phyloP scores from a whole-genome alignment of 92 coral and sea anemone species.

The Zoanthus sociatus region DNA sequence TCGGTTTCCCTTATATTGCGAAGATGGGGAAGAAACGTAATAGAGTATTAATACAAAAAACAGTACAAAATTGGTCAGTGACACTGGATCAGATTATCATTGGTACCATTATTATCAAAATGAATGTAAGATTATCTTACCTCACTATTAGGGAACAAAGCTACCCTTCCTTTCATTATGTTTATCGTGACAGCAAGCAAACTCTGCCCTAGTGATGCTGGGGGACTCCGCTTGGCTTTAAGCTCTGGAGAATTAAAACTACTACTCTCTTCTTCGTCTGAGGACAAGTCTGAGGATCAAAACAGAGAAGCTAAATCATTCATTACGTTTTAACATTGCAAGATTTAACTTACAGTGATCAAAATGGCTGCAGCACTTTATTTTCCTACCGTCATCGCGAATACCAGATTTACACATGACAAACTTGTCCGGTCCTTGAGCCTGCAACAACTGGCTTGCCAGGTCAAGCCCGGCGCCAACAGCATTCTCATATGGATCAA shows the following conservation, averaged over 20 bases:
- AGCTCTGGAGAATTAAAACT: conserved; percentile 81
- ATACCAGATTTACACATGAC: conserved; percentile 97
- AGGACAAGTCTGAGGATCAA: conserved; percentile 69
- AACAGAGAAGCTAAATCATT: neutral
- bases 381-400: conserved; percentile 80
- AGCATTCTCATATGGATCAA: conserved; percentile 75
- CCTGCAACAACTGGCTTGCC: conserved; percentile 85
- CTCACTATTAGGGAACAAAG: conserved; percentile 81
- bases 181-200: conserved; percentile 80
- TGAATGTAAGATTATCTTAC: conserved; percentile 43
- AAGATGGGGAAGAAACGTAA: conserved; percentile 47
- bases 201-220: conserved; percentile 71
- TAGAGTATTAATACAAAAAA: too few species aligned
- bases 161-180: conserved; percentile 76
- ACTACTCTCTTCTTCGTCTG: conserved; percentile 92
- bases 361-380: neutral
- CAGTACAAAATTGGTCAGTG: too few species aligned
- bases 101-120: too few species aligned
- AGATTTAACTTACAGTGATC: neutral
- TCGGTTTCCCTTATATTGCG: conserved; percentile 51
- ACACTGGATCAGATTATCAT: too few species aligned
- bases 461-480: conserved; percentile 89
- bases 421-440: conserved; percentile 90
- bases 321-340: neutral
- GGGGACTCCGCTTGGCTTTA: conserved; percentile 65